Conservation (phyloP, 2,113 vertebrate species). For the Lagenorhynchus albirostris region DNA sequence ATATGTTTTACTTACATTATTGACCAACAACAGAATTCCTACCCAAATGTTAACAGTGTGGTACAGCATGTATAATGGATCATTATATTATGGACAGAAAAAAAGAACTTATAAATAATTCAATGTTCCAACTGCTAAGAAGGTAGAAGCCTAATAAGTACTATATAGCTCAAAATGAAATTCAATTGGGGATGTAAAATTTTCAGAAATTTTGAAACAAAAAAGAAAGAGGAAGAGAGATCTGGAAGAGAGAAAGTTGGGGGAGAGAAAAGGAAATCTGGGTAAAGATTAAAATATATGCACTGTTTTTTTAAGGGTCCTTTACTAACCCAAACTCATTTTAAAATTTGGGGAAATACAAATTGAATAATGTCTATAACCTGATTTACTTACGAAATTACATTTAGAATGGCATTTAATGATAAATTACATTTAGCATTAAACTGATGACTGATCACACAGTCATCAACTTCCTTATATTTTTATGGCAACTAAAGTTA, state of each 20-base stretch:
- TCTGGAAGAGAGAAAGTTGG: not conserved
- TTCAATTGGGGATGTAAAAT: not conserved
- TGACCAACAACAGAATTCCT: not conserved
- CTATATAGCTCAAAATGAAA: not conserved
- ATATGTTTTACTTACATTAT: not conserved
- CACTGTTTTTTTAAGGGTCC: not conserved
- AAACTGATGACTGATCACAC: not conserved
- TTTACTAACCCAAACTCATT: not conserved
- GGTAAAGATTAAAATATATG: not conserved
- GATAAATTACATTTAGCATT: not conserved
- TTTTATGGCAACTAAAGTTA: not conserved
- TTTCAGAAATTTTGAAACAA: not conserved
- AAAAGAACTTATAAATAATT: not conserved
- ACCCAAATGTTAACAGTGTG: not conserved
- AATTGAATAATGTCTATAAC: not conserved
- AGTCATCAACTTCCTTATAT: not conserved
- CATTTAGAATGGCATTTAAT: not conserved
- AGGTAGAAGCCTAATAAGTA: not conserved
- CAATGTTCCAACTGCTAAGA: not conserved
- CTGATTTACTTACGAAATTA: not conserved
- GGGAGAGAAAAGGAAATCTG: not conserved
- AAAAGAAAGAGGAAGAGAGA: not conserved
- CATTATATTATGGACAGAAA: not conserved
- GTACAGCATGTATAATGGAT: not conserved
- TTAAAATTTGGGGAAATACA: not conserved